Evolutionary conservation across 2,797 vertebrate species (phyloP).

Genomic region (Falco naumanni): DNA sequence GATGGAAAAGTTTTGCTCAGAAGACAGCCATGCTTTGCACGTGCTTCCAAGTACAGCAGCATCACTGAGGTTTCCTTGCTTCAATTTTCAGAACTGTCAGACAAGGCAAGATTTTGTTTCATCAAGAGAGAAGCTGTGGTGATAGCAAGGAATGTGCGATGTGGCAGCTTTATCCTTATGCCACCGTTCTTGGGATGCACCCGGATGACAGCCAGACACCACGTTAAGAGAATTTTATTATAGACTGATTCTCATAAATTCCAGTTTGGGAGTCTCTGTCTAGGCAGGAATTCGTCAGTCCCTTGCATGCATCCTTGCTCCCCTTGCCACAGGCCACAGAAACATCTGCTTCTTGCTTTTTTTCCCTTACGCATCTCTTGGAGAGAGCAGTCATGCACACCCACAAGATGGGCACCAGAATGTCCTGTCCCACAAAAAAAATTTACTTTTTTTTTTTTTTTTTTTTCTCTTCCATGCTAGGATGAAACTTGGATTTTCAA

Average conservation of each 20-base stretch:
- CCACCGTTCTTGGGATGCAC: conserved; percentile 1
- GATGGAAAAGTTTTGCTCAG: conserved; percentile 26
- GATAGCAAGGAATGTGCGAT: conserved; percentile 38
- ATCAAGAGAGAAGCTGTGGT: not conserved
- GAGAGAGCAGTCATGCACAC: not conserved
- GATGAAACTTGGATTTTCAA: conserved; percentile 4
- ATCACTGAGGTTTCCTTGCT: not conserved
- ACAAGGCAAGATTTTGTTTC: conserved; percentile 30
- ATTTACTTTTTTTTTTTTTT: not conserved
- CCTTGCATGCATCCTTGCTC: not conserved
- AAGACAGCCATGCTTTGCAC: not conserved
- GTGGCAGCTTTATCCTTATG: conserved; percentile 6
- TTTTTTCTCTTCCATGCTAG: not conserved
- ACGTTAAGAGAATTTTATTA: conserved; percentile 18
- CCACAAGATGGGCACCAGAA: not conserved
- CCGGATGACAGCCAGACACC: conserved; percentile 15
- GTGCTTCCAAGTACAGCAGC: conserved; percentile 5
- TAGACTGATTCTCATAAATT: conserved; percentile 13
- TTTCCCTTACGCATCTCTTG: not conserved
- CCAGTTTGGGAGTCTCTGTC: conserved; percentile 2
- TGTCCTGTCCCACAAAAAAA: not conserved
- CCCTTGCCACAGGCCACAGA: conserved; percentile 28
- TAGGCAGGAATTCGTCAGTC: not conserved
- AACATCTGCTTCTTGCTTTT: conserved; percentile 30
- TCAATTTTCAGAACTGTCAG: conserved; percentile 11